phyloP scores from a whole-genome alignment of 2,888 invertebrate species.

The Philereme transversata region DNA sequence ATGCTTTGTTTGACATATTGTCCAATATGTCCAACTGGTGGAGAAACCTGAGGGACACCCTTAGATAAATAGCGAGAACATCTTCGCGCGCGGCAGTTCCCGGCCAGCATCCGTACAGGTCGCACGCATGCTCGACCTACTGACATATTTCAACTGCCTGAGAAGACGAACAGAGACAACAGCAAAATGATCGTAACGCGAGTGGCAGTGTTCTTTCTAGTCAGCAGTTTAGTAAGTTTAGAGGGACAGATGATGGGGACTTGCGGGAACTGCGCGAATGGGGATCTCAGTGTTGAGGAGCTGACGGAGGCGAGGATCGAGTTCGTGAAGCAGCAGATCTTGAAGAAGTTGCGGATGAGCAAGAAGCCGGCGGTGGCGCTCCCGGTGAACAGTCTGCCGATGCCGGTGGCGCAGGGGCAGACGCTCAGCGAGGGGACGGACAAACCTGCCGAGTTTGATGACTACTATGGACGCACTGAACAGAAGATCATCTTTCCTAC shows the following conservation, averaged over 20 bases:
- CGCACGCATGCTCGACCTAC: constrained; percentile 71
- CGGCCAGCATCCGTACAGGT: constrained; percentile 43
- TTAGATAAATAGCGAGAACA: constrained; percentile 20
- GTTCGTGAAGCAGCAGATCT: constrained; percentile 92
- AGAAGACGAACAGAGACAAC: constrained; percentile 48
- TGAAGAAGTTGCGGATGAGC: constrained; percentile 90
- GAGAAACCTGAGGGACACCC: constrained; percentile 15
- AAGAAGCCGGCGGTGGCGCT: constrained; percentile 88
- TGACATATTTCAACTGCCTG: constrained; percentile 67
- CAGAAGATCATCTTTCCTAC: constrained; percentile 92
- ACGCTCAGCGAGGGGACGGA: constrained; percentile 83
- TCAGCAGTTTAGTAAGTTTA: constrained; percentile 62
- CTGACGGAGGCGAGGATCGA: constrained; percentile 89
- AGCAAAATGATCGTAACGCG: constrained; percentile 54
- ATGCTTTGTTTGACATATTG: constrained; percentile 41
- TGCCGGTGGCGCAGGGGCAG: constrained; percentile 90
- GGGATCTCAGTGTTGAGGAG: constrained; percentile 79
- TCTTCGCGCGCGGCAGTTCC: constrained; percentile 52
- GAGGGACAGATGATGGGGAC: constrained; percentile 62
- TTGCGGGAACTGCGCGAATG: constrained; percentile 71
- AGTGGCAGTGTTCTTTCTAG: constrained; percentile 63
- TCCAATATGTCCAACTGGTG: constrained; percentile 37
- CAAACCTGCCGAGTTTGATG: constrained; percentile 86
- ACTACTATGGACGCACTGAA: constrained; percentile 92
- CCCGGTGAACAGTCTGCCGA: constrained; percentile 86